Evolutionary conservation across 2,888 invertebrate genomes (phyloP).

Genomic region (Amiota mariae): DNA sequence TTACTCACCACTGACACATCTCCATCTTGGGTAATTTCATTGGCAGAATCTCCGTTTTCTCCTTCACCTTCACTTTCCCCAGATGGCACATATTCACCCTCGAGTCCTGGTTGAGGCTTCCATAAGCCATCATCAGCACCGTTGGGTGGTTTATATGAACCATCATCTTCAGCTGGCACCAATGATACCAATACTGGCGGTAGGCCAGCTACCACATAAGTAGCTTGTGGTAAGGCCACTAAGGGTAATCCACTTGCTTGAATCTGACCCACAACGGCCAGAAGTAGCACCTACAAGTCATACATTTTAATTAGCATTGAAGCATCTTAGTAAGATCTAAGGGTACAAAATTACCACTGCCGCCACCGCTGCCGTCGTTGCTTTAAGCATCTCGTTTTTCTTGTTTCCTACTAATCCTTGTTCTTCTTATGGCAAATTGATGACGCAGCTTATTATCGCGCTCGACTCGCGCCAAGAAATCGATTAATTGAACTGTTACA

Average conservation of each 20-base stretch:
- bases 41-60: slow-evolving; percentile 31
- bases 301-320: neutral
- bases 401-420: slow-evolving; percentile 14
- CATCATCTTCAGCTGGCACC: slow-evolving; percentile 37
- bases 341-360: neutral
- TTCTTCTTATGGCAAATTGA: neutral
- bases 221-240: neutral
- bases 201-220: slow-evolving; percentile 22
- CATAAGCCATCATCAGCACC: slow-evolving; percentile 49
- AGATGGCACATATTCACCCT: slow-evolving; percentile 44
- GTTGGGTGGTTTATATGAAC: slow-evolving; percentile 46
- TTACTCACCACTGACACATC: slow-evolving; percentile 20
- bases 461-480: neutral
- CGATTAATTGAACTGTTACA: slow-evolving; percentile 13
- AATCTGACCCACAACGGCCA: slow-evolving; percentile 40
- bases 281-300: slow-evolving; percentile 39
- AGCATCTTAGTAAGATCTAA: no score
- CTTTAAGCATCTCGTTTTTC: slow-evolving; percentile 34
- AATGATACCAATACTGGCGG: slow-evolving; percentile 13
- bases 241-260: slow-evolving; percentile 20
- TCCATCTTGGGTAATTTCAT: slow-evolving; percentile 34
- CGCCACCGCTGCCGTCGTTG: slow-evolving; percentile 42
- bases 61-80: slow-evolving; percentile 26
- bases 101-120: slow-evolving; percentile 49
- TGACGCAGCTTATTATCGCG: neutral